Evolutionary conservation across 2,797 vertebrate species (phyloP), one percentile per base, ranked within the genome.

Genomic region (Cyclopterus lumpus): DNA sequence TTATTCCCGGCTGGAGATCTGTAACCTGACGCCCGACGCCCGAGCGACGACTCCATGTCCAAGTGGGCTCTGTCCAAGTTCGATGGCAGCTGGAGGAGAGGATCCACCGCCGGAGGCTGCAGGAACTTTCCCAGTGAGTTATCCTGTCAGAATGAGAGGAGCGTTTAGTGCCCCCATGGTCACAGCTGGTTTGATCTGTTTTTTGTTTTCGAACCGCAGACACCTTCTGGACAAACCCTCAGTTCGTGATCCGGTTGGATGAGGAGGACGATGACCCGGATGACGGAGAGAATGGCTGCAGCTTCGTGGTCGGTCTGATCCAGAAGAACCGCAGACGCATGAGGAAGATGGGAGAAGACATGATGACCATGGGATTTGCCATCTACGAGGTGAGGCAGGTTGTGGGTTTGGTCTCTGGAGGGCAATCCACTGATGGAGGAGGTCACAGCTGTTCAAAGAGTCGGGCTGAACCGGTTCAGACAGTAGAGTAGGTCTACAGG

Each of bases 61-160:
- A 96, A 96, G 63, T 97, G 97, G 96, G 94, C 92, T 6, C 91
- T 97, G 81, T 90, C 91, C 79, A 95, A 93, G 89, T 93, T 95
- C 68, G 93, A 97, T 0, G 96, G 96, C 58, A 96, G 62, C 89
- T 97, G 96, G 96, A 91, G 96, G 69, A 82, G 88, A 61, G 97
- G 97, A 55, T 96, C 96, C 67, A 97, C 96, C 0, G 97, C 97
- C 0, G 96, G 96, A 1, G 96, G 96, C 73, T 97, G 96, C 93
- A 92, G 96, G 77, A 96, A 97, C 85, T 96, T 79, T 63, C 94
- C 94, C 1, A 85, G 96, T 97, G 90, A 92, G 85, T 68, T 18
- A 14, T 24, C 36, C 61, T 53, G 53, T n/a, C 62, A 38, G 59
- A 51, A 12, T 1, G 15, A 5, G n/a, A 20, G 24, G 16, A 10